phyloP scores from a whole-genome alignment of 2,888 invertebrate genomes.

The Caenorhabditis imperialis region DNA sequence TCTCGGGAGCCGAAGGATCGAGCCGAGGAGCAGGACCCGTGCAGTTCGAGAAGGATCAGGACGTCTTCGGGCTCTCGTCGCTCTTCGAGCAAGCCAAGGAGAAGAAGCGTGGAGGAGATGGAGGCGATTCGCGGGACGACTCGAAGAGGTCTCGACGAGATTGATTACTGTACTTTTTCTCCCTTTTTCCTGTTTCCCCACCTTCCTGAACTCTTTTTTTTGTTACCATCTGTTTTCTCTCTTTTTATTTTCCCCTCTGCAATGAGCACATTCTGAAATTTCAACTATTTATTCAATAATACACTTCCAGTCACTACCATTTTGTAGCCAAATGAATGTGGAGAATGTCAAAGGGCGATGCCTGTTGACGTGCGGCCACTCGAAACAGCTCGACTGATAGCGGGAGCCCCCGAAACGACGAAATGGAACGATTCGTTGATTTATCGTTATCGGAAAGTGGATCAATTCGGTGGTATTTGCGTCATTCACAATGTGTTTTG shows the following conservation, averaged over 20 bases:
- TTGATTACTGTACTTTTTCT: slow-evolving; percentile 2
- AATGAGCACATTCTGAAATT: background rate
- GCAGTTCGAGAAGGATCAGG: slow-evolving; percentile 82
- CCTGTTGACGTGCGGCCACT: no score
- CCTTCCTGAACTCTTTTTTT: background rate
- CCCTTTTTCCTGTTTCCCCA: slow-evolving; percentile 2
- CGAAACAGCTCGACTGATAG: no score
- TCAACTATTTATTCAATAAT: no score
- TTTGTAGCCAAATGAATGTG: no score
- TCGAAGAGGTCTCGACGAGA: slow-evolving; percentile 55
- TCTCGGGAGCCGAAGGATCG: slow-evolving; percentile 85
- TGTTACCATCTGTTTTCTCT: slow-evolving; percentile 8
- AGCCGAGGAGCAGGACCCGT: slow-evolving; percentile 89
- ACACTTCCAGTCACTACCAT: no score
- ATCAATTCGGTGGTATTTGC: no score
- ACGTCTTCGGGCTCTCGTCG: slow-evolving; percentile 98
- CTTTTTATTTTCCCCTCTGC: slow-evolving; percentile 2
- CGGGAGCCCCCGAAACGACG: no score
- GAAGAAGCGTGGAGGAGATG: slow-evolving; percentile 60
- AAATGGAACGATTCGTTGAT: no score
- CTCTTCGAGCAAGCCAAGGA: slow-evolving; percentile 97
- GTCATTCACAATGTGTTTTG: no score
- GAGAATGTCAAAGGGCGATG: no score
- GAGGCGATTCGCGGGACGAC: slow-evolving; percentile 48
- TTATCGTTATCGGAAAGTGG: no score